Base-by-base conservation (phyloP, 2,113 vertebrate genomes). In the Sebastes fasciatus region DNA sequence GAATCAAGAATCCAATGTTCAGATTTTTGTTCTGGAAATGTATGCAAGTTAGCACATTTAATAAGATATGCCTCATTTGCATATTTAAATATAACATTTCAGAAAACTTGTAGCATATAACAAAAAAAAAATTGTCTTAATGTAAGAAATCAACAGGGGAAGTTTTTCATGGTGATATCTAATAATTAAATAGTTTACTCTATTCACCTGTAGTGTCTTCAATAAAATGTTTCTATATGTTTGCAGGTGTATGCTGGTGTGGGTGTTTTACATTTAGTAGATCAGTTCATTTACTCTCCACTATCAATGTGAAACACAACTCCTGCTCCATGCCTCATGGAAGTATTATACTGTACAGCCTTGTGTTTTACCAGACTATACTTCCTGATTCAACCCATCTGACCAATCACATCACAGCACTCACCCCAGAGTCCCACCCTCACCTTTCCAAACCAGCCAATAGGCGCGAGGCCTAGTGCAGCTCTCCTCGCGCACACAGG, bases 361-460 rank as follows among this genome's bases (percentile, higher is more conserved):
- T 58, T 46, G 11, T 85, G 58, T 64, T 81, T 65, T 65, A 46
- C 8, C 21, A 6, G 2, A 4, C 62, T 23, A 26, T 26, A 90
- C 91, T 95, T 95, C 95, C 95, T 92, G 74, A 43, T 86, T 74
- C 23, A 74, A 74, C 60, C 51, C 2, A n/a, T 68, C 73, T 69
- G 86, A 85, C 94, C 94, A 95, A 95, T 95, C 82, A 86, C 26
- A 89, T 86, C 73, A 5, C 72, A 83, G 88, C 79, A 88, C 55
- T 75, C 77, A 75, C 57, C 74, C 1, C 9, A 52, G 74, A 7
- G 92, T 93, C 95, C 96, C 96, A 89, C 97, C 96, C 96, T 97
- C 93, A 97, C 97, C 96, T 97, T 97, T 97, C 51, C 54, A 34
- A 84, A 87, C 43, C 91, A 93, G 88, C 94, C 96, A 96, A 97